phyloP scores from a whole-genome alignment of 2,113 vertebrate species.

The Aleadryas rufinucha region DNA sequence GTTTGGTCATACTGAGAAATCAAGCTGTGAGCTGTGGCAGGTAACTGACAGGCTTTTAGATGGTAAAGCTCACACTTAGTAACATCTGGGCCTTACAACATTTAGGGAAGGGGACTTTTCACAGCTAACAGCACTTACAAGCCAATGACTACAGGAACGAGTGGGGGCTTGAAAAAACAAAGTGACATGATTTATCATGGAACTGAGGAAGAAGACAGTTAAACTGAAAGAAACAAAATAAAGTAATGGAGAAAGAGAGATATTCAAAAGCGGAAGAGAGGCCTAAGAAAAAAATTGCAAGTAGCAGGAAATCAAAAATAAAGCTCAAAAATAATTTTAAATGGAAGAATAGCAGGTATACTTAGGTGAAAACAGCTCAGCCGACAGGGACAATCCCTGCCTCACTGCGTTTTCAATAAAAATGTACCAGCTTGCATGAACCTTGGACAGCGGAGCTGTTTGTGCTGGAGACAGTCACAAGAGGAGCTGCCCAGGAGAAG shows the following conservation, averaged over 20 bases:
- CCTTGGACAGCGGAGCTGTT: neutral
- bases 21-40: neutral
- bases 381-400: neutral
- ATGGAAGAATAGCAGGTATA: neutral
- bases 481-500: neutral
- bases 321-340: neutral
- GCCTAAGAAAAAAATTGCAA: neutral
- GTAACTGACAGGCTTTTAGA: neutral
- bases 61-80: neutral
- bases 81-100: neutral
- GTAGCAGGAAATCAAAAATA: neutral
- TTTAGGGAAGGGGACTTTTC: neutral
- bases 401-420: neutral
- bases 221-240: neutral
- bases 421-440: neutral
- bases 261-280: neutral
- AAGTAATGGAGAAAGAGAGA: neutral
- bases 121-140: neutral
- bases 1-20: neutral
- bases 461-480: neutral
- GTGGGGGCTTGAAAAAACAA: neutral
- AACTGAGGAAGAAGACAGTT: neutral
- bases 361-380: neutral
- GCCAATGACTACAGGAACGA: neutral
- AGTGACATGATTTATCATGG: neutral